phyloP scores from a whole-genome alignment of 2,113 vertebrate species.

The Anhinga rufa region DNA sequence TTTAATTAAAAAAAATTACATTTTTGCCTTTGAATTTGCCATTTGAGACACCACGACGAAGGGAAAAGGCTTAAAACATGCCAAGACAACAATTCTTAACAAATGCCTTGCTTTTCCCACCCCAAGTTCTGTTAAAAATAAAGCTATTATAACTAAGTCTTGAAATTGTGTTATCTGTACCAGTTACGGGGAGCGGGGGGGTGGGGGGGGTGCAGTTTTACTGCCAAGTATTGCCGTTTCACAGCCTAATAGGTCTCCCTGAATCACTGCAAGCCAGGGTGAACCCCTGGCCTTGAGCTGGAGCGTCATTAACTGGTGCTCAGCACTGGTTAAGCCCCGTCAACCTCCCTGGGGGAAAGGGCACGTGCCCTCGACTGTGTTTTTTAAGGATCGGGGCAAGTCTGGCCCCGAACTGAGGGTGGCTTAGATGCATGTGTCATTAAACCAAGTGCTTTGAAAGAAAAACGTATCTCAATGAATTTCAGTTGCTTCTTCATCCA shows the following conservation, averaged over 20 bases:
- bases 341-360: not conserved
- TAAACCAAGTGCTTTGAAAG: not conserved
- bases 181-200: accelerated
- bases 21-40: not conserved
- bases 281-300: not conserved
- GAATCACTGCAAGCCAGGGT: not conserved
- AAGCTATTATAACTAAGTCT: not conserved
- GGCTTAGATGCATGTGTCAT: not conserved
- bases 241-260: not conserved
- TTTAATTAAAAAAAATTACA: not conserved
- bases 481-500: not conserved
- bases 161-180: not conserved
- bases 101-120: not conserved
- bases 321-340: not conserved
- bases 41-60: not conserved
- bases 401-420: not conserved
- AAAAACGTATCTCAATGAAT: not conserved
- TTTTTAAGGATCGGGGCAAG: not conserved
- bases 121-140: not conserved
- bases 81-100: not conserved
- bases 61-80: not conserved
- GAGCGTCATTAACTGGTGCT: not conserved
- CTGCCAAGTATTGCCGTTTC: not conserved
- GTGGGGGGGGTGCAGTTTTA: not conserved
- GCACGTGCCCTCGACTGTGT: accelerated